Base-by-base conservation (phyloP, 1,140 invertebrate species). In the Hermetia illucens region DNA sequence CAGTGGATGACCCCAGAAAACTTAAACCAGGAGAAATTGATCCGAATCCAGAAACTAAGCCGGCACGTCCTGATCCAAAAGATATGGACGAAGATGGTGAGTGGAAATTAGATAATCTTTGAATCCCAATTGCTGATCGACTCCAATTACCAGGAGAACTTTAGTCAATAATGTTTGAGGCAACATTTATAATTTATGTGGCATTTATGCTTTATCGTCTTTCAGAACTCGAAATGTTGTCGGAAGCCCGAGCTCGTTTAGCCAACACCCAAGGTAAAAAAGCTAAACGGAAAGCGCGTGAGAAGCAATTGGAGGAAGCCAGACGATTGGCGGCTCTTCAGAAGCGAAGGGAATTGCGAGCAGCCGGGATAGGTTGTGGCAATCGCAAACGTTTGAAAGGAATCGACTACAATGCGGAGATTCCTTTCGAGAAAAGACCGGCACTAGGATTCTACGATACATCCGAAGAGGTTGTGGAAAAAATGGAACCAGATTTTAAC, bases 231-330 rank as follows among this genome's bases (percentile, higher is more conserved):
- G 95, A 99, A 65, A 99, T 99, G 95, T 64, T 99, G 27, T 98
- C 93, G 0, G 96, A 99, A 67, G 96, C 96, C 3, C 70, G 96
- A 51, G 96, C 96, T 32, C 77, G 96, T 54, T 66, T 99, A 17
- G 96, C 96, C 2, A 99, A 99, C 61, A 99, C 96, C 2, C 95
- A 99, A 58, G 96, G 96, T 20, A 98, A 99, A 61, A 98, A 98
- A 56, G 95, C 95, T 0, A 99, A 99, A 56, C 70, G 96, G 21
- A 99, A 99, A 67, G 96, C 95, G 0, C 70, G 95, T 37, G 96
- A 99, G 62, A 98, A 98, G 55, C 96, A 99, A 61, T 64, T 99
- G 36, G 94, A 98, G 63, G 95, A 98, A 68, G 96, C 96, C 1
- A 72, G 95, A 32, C 69, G 96, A 32, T 68, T 99, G 18, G 95